Evolutionary conservation across 2,888 invertebrate genomes (phyloP), one percentile per base, ranked within the genome.

Genomic region (Hydropsyche betteni): DNA sequence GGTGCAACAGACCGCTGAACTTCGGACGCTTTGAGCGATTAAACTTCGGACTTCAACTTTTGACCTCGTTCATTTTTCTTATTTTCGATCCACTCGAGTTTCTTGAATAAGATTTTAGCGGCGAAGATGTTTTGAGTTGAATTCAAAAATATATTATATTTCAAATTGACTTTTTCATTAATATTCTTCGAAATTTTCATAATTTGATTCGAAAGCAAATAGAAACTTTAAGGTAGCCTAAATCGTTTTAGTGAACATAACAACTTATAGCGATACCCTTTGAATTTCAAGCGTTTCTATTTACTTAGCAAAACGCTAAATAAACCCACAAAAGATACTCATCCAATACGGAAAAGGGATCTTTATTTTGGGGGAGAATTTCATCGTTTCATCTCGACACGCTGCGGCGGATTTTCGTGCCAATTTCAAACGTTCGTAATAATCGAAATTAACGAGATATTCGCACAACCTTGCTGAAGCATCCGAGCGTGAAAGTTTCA

Each of bases 1-100:
- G 44, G 69, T 69, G 69, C 69, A 69, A 8, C 69, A 38, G 33
- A 58, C 58, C 58, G 33, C 61, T 72, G 55, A 72, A 58, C 72
- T 55, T 50, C 36, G 61, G 61, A 72, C 61, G 72, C 58, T 72
- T 72, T 72, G 72, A 72, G 61, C 72, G 72, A 72, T 72, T 72
- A 72, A 72, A 72, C 58, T 72, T 58, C 36, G 38, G 61, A 72
- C 72, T 34, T 24, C 52, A 24, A 12, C 14, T 44, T 44, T 10
- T 44, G 52, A 61, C 72, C 55, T 34, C 53, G 55, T 12, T 38
- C 72, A 72, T 72, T 72, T 72, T 61, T 72, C 72, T 72, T 72
- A 72, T 72, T 72, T 72, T 38, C 12, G 6, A 44, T 6, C 44
- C 58, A 36, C 58, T 58, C 58, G 8, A 24, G 58, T 34, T 70